Percentiles rank a stretch among this genome's conserved stretches.
These are phyloP conservation scores for Sipha flava DNA, from an alignment of 1,140 invertebrate species.

Conservation along the genomic window DNA sequence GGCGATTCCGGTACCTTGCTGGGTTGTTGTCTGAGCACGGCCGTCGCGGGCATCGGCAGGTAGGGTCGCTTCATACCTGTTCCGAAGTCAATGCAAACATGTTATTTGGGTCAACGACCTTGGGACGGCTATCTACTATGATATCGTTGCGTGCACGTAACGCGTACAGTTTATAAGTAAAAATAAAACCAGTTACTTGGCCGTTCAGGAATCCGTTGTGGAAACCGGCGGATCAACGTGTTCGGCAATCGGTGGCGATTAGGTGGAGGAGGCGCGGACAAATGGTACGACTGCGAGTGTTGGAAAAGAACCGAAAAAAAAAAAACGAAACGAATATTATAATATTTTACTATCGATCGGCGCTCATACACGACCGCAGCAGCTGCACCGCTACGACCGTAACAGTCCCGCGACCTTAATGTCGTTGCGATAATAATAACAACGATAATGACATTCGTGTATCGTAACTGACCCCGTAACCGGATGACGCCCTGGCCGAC, in stretches of 20 bases:
- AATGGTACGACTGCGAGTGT: slow-evolving; percentile 2
- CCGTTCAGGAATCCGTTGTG: slow-evolving; percentile 13
- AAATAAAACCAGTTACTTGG: slow-evolving; percentile 22
- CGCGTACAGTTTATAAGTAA: neutral
- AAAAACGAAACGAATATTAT: neutral
- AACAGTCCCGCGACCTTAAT: too few relatives aligned
- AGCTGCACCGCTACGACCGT: too few relatives aligned
- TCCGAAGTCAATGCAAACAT: neutral
- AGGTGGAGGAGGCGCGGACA: neutral
- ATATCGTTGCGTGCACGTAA: too few relatives aligned
- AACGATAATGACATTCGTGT: neutral
- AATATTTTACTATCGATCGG: too few relatives aligned
- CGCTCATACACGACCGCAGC: too few relatives aligned
- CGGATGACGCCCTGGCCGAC: slow-evolving; percentile 31
- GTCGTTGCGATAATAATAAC: too few relatives aligned
- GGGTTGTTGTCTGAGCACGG: neutral
- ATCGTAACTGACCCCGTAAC: slow-evolving; percentile 9
- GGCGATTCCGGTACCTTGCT: neutral
- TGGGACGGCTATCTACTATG: too few relatives aligned
- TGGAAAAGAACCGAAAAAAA: neutral
- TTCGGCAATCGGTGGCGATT: neutral
- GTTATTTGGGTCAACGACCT: slow-evolving; percentile 29
- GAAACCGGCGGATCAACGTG: neutral
- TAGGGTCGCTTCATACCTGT: slow-evolving; percentile 26
- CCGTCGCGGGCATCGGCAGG: neutral